phyloP scores from a whole-genome alignment of 2,113 vertebrate genomes.

The Synodontis membranacea region DNA sequence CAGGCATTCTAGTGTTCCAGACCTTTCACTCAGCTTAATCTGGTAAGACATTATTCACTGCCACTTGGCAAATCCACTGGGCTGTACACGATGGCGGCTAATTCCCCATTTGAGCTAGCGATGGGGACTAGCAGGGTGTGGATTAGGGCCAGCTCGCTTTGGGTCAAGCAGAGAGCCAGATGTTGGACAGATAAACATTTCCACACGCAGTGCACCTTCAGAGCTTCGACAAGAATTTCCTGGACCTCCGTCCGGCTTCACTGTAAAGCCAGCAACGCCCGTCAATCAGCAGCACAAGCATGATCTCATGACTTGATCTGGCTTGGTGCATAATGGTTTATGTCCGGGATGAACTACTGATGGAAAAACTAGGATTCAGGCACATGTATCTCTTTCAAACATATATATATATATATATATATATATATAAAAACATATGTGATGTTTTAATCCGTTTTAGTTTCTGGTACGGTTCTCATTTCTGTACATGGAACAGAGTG shows the following conservation, averaged over 20 bases:
- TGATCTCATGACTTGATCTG: not conserved
- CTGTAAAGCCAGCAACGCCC: constrained; percentile 23
- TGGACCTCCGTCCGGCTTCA: constrained; percentile 9
- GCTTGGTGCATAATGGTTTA: not conserved
- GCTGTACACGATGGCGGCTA: constrained; percentile 32
- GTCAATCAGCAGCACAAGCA: not conserved
- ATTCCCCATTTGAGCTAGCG: constrained; percentile 42
- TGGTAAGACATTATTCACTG: constrained; percentile 26
- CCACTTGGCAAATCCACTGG: constrained; percentile 39
- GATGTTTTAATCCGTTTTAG: not conserved
- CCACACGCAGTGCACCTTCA: constrained; percentile 22
- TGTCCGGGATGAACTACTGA: not conserved
- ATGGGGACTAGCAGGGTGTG: constrained; percentile 14
- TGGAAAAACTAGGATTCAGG: not conserved
- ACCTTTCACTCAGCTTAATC: constrained; percentile 35
- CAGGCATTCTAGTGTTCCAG: not conserved
- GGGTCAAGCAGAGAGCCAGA: constrained; percentile 39
- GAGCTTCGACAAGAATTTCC: constrained; percentile 39
- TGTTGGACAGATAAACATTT: constrained; percentile 37
- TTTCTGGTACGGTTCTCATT: not conserved
- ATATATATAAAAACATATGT: too few relatives aligned
- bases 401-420: not conserved
- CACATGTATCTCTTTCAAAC: not conserved
- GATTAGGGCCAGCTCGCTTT: constrained; percentile 23
- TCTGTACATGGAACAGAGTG: not conserved